Base-by-base conservation (phyloP, 2,797 vertebrate genomes). In the Rhinophrynus dorsalis region DNA sequence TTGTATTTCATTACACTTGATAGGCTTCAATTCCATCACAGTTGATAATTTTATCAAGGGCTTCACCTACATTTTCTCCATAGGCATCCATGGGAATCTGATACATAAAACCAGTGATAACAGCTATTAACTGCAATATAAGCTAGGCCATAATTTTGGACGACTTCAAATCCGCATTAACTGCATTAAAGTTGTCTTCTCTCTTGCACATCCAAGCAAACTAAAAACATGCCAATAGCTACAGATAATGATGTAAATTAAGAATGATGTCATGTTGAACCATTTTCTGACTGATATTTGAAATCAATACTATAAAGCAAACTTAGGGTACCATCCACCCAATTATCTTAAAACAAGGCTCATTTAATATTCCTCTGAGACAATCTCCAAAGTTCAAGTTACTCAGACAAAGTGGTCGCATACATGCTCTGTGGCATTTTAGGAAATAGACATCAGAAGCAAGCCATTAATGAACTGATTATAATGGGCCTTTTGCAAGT, bases 281-380 rank as follows among this genome's bases (percentile, higher is more conserved):
- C 20, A 42, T 42, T 35, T 17, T 35, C n/a, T 17, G 35, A 40
- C 11, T 6, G 18, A 1, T 40, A 65, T 42, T 24, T 35, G 38
- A 37, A 50, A 73, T 66, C 62, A 37, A 73, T 73, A n/a, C 6
- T 20, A 5, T 33, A 55, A 61, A 44, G 67, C 17, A 8, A 61
- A 33, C 8, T 47, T 44, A 35, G 40, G 20, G 26, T 50, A 29
- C 18, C 24, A 51, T 42, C 56, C 32, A 44, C 12, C 54, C 37
- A 42, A 57, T 15, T 30, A 29, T 60, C 26, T 42, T 1, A 20
- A 21, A 3, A 17, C 23, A 30, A 63, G 38, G 38, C 1, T 18
- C 20, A 50, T 58, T 27, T 42, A 20, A n/a, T 24, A 51, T 26
- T 58, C 62, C 58, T 27, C 3, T 9, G 37, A 17, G 54, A n/a